Base-by-base conservation (phyloP, 2,888 invertebrate species). In the Agriopis marginaria region DNA sequence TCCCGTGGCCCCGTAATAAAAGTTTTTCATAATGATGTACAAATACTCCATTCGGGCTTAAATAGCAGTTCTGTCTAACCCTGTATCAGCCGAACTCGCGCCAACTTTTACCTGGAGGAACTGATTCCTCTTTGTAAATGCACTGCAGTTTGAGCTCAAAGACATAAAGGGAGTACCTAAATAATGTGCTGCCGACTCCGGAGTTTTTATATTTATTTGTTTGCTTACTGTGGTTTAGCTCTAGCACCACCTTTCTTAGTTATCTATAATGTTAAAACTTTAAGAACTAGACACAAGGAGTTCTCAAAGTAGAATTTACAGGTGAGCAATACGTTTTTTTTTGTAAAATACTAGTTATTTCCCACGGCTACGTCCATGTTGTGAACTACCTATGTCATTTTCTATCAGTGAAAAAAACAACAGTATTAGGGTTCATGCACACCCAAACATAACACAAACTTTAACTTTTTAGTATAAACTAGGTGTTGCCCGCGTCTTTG, bases 81-180 rank as follows among this genome's bases (percentile, higher is more conserved):
- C 39, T 54, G n/a, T 53, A 7, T 58, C 63, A 70, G 63, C 56
- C 55, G 51, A 74, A 68, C 72, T 72, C 64, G 59, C 8, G 23
- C 49, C 23, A 71, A 71, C 68, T 71, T 71, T 69, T 54, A 70
- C 68, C 70, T 70, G 68, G 66, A 69, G 67, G 70, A 70, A 69
- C 68, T 68, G 69, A 74, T 72, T 65, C 66, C 69, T 75, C 69
- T 72, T 71, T 60, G 66, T 47, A 63, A 71, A 66, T 73, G 71
- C 71, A 70, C 70, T 73, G 70, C 71, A 70, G 68, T 72, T 64
- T 44, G 40, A 63, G n/a, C 54, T 40, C 61, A 67, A 47, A n/a
- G 51, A 58, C 56, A 68, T 50, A 58, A 54, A 56, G 50, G 56
- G 68, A 55, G 14, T 49, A 40, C n/a, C n/a, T 54, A n/a, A 40